A percentile compares a stretch with the other conserved stretches of the same genome.
Evolutionary conservation across 2,797 vertebrate genomes (phyloP).

Genomic region (Melanotaenia nigrans): DNA sequence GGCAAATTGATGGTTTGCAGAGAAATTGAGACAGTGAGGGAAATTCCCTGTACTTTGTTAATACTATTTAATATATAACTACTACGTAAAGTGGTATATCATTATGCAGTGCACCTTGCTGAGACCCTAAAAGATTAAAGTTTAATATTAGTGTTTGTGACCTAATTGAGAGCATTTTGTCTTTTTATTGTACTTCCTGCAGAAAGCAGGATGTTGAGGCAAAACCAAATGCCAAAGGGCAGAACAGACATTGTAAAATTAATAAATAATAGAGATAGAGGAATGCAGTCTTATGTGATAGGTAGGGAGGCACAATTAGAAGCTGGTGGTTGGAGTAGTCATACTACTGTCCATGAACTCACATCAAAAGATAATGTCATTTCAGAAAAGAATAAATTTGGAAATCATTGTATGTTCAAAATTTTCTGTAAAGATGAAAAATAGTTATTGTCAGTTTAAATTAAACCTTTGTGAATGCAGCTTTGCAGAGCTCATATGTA

Average conservation of each 20-base stretch:
- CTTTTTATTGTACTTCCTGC: conserved; percentile 14
- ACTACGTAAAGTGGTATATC: conserved; percentile 14
- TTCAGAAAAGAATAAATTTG: not conserved
- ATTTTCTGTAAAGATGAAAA: conserved; percentile 13
- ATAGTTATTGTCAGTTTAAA: conserved; percentile 15
- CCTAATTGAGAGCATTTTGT: not conserved
- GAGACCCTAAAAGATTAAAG: not conserved
- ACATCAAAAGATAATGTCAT: not conserved
- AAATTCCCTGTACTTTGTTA: not conserved
- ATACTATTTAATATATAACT: not conserved
- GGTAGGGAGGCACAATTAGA: not conserved
- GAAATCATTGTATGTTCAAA: conserved; percentile 9
- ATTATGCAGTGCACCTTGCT: not conserved
- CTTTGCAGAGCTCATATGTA: conserved; percentile 41
- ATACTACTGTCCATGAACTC: conserved; percentile 2
- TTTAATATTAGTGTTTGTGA: conserved; percentile 8
- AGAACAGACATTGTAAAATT: conserved; percentile 3
- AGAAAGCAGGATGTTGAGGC: conserved; percentile 7
- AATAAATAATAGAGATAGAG: not conserved
- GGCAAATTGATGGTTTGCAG: not conserved
- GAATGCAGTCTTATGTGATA: not conserved
- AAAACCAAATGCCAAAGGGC: conserved; percentile 3
- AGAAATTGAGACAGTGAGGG: conserved; percentile 1
- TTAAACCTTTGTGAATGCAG: conserved; percentile 27
- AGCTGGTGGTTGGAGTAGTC: not conserved